These are phyloP conservation scores for Temnothorax unifasciatus DNA, from an alignment of 2,888 invertebrate species.

Conservation along the genomic window DNA sequence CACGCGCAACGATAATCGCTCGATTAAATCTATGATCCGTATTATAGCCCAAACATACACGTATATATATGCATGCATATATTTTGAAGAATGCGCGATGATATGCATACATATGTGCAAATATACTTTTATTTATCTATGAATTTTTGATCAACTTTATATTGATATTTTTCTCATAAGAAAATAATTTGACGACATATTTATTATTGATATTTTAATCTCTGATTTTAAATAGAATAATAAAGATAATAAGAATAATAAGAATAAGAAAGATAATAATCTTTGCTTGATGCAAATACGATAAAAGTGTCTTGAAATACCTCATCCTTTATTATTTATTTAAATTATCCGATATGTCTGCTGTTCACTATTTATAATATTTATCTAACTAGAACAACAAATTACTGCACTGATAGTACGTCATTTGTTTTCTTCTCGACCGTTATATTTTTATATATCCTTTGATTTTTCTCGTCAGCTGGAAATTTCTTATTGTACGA, in stretches of 20 bases:
- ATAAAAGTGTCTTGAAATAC: not conserved
- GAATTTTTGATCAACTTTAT: not conserved
- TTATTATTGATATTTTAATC: not conserved
- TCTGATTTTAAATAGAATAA: not conserved
- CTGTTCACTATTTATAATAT: not conserved
- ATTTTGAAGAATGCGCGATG: not conserved
- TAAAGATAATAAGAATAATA: too few species aligned
- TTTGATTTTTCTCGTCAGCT: conserved; percentile 7
- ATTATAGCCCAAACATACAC: not conserved
- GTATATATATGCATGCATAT: not conserved
- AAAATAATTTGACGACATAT: not conserved
- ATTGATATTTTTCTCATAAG: not conserved
- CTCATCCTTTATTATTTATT: not conserved
- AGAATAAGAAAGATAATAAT: too few species aligned
- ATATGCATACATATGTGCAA: not conserved
- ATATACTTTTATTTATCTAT: not conserved
- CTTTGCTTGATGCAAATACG: conserved; percentile 54
- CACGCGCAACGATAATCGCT: not conserved
- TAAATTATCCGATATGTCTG: not conserved
- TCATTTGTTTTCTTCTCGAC: not conserved
- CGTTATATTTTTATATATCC: not conserved
- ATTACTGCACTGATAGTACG: not conserved
- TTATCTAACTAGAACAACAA: not conserved
- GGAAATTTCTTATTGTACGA: not conserved
- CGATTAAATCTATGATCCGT: conserved; percentile 11